phyloP scores from a whole-genome alignment of 2,113 vertebrate species.

The Pseudopodoces humilis region DNA sequence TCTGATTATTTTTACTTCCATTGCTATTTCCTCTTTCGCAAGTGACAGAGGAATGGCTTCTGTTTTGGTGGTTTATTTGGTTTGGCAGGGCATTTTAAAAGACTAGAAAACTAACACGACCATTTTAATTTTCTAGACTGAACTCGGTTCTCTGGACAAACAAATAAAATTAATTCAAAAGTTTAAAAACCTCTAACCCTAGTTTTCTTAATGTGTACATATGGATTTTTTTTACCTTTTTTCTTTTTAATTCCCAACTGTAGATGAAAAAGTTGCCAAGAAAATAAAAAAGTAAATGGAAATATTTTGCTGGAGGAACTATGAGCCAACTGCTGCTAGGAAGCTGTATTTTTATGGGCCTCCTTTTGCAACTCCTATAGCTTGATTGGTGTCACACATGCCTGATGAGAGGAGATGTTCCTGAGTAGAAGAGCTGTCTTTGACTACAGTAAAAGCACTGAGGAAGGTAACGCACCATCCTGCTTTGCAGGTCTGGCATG shows the following conservation, averaged over 20 bases:
- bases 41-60: neutral
- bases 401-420: neutral
- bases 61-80: slow-evolving; percentile 10
- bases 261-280: neutral
- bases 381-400: neutral
- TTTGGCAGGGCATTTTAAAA: neutral
- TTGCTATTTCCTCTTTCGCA: slow-evolving; percentile 52
- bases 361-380: neutral
- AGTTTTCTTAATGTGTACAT: neutral
- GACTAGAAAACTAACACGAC: neutral
- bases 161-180: neutral
- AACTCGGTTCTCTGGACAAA: neutral
- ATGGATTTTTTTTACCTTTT: neutral
- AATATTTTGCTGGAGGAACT: neutral
- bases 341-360: neutral
- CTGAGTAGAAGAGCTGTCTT: neutral
- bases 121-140: neutral
- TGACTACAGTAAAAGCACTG: neutral
- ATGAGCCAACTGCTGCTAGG: neutral
- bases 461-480: neutral
- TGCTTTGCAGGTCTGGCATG: neutral
- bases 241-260: neutral
- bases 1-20: neutral
- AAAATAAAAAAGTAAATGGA: neutral
- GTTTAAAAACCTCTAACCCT: neutral